Evolutionary conservation across 1,140 invertebrate species (phyloP).

Genomic region (Heterodera schachtii): DNA sequence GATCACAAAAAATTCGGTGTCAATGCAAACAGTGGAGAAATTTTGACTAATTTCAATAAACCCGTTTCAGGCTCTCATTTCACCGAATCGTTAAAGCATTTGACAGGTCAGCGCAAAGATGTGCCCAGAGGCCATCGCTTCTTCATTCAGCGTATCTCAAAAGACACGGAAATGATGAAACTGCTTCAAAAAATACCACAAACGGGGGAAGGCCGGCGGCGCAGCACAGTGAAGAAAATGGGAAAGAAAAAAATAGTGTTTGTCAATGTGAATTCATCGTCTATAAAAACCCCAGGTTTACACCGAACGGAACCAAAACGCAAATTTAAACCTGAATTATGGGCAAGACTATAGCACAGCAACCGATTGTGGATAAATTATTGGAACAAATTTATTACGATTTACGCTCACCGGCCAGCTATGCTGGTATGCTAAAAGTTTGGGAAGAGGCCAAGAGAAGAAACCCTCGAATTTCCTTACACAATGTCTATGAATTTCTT

Average conservation of each 20-base stretch:
- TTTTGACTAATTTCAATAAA: neutral
- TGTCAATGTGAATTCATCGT: neutral
- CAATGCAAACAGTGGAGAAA: neutral
- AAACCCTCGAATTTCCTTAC: conserved; percentile 11
- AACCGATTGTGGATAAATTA: neutral
- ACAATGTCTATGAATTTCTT: conserved; percentile 30
- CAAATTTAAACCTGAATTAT: conserved; percentile 12
- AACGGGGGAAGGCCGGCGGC: neutral
- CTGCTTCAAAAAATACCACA: neutral
- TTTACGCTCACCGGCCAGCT: conserved; percentile 29
- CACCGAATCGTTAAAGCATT: neutral
- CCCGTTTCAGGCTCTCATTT: neutral
- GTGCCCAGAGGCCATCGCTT: neutral
- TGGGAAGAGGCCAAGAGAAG: conserved; percentile 26
- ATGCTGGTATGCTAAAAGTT: conserved; percentile 17
- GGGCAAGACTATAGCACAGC: conserved; percentile 8
- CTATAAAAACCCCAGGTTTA: conserved; percentile 17
- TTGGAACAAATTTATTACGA: conserved; percentile 33
- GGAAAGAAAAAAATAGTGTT: too few relatives aligned
- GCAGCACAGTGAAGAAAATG: neutral
- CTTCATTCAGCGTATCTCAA: neutral
- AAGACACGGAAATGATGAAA: neutral
- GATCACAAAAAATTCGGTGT: neutral
- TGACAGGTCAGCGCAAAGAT: neutral
- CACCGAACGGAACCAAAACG: neutral